Evolutionary conservation across 2,888 invertebrate genomes (phyloP), one percentile per base, ranked within the genome.

Genomic region (Chaitophorus viminalis): DNA sequence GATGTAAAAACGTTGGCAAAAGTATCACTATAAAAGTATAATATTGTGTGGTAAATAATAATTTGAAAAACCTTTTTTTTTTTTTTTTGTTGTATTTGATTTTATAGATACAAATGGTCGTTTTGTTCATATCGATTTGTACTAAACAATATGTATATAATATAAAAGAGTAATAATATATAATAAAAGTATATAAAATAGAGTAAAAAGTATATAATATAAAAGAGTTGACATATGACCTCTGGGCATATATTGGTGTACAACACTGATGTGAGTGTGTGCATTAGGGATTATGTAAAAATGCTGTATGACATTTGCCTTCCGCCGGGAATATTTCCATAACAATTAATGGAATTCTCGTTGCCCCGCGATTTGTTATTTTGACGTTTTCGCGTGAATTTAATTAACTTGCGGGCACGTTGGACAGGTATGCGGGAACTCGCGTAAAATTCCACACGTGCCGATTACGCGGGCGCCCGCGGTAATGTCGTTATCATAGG

Each of bases 371-470:
- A 79, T 72, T 81, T 72, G 78, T 79, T 77, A 54, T 74, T 60
- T 74, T 39, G 79, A 81, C 74, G 86, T 74, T 25, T 79, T 74
- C 54, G 79, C 31, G 81, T 60, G 52, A 87, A 87, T 87, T 87
- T 87, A 87, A 87, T 87, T 87, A 87, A 87, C 87, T 87, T 21
- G 87, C 74, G 81, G 78, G 68, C 54, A 52, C 29, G 46, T 60
- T 5, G 54, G 54, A 39, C 74, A 76, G 84, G 84, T 76, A 79
- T 79, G 70, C 79, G 79, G 86, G 52, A 79, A 14, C 54, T 74
- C 17, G 78, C 87, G 74, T 60, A 81, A 87, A 87, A 87, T 87
- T 87, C 87, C 87, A 87, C 87, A 81, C 87, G 81, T 87, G 87
- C 87, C 78, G 78, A 81, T 81, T 75, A 60, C 46, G 74, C 70